Conservation (phyloP, 2,888 invertebrate species). For the Notocelia uddmanniana region DNA sequence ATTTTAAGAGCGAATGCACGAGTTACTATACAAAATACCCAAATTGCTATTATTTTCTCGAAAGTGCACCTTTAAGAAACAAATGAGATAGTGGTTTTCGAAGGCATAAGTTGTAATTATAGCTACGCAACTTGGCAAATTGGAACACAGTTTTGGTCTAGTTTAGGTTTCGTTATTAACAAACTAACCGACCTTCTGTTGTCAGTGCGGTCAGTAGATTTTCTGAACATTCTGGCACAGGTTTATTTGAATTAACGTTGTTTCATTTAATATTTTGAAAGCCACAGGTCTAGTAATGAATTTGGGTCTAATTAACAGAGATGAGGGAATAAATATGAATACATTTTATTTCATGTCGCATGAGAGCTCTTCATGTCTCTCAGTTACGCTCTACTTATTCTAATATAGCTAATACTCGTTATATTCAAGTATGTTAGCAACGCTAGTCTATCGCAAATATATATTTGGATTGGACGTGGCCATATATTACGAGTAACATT, state of each 20-base stretch:
- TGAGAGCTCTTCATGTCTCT: neutral
- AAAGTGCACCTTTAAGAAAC: neutral
- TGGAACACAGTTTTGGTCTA: constrained; percentile 28
- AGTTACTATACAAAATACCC: too few species aligned
- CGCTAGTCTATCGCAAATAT: too few species aligned
- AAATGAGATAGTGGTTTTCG: constrained; percentile 19
- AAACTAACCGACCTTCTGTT: neutral
- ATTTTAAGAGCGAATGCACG: too few species aligned
- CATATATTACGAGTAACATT: too few species aligned
- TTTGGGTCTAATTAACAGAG: neutral
- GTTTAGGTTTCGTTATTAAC: constrained; percentile 30
- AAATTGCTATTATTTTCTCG: too few species aligned
- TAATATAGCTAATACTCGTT: too few species aligned
- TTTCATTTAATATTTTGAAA: constrained; percentile 7
- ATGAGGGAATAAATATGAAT: neutral
- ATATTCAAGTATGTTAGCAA: too few species aligned
- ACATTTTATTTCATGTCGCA: neutral
- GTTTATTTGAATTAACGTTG: neutral
- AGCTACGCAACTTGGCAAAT: constrained; percentile 17
- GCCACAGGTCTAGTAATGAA: neutral
- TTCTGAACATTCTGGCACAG: neutral
- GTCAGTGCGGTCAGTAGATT: neutral
- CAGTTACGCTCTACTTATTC: neutral
- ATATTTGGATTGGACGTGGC: too few species aligned
- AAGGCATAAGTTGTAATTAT: constrained; percentile 6